Evolutionary conservation across 2,113 vertebrate species (phyloP).

Genomic region (Nerophis ophidion): DNA sequence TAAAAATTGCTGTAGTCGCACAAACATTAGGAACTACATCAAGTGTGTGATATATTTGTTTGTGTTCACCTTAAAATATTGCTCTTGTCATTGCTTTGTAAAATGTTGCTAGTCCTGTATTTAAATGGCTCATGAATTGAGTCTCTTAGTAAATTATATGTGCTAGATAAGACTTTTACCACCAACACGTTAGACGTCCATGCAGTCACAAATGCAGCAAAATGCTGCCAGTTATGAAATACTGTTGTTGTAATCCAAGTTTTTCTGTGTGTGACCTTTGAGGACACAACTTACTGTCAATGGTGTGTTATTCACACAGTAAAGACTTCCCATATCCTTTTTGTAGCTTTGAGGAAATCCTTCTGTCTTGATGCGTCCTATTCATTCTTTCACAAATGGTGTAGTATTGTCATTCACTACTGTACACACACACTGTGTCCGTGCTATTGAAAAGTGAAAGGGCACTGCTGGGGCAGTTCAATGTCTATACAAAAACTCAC

Average conservation of each 20-base stretch:
- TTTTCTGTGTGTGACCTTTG: conserved; percentile 7
- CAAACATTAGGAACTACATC: conserved; percentile 6
- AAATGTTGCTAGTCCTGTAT: conserved; percentile 3
- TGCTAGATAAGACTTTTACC: conserved; percentile 7
- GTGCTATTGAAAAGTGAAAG: conserved; percentile 14
- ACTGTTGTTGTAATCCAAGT: conserved; percentile 20
- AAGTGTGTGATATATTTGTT: background rate
- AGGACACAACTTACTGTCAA: conserved; percentile 23
- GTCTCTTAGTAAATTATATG: conserved; percentile 24
- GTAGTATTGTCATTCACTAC: conserved; percentile 24
- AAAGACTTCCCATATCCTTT: conserved; percentile 43
- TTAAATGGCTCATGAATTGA: conserved; percentile 19
- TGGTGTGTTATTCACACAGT: conserved; percentile 31
- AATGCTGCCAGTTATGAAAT: conserved; percentile 12
- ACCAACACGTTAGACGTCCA: conserved; percentile 1
- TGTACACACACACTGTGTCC: conserved; percentile 12
- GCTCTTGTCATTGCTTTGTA: background rate
- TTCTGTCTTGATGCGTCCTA: conserved; percentile 23
- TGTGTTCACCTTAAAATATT: background rate
- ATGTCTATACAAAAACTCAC: conserved; percentile 17
- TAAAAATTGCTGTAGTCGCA: conserved; percentile 9
- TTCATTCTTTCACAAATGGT: conserved; percentile 27
- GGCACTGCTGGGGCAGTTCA: conserved; percentile 29
- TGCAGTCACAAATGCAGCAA: conserved; percentile 49
- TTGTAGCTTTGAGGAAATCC: conserved; percentile 46